Conservation (phyloP, 2,888 invertebrate species). For the Liopterus haemorrhoidalis region DNA sequence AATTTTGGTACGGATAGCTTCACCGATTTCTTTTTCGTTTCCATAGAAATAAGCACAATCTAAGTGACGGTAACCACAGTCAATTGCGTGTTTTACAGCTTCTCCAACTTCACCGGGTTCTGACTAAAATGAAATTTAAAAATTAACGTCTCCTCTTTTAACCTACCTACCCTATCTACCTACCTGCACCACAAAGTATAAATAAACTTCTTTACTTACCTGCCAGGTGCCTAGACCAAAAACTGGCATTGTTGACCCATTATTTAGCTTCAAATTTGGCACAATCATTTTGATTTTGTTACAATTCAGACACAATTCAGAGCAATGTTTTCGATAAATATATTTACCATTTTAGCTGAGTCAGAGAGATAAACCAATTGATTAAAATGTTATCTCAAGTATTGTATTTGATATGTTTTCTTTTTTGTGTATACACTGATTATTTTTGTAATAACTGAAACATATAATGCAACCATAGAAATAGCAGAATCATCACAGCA, state of each 20-base stretch:
- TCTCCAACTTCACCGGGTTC: conserved; percentile 37
- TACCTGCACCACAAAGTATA: too few relatives aligned
- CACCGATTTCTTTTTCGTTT: conserved; percentile 40
- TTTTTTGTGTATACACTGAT: too few relatives aligned
- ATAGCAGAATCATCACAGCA: too few relatives aligned
- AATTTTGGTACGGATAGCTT: conserved; percentile 43
- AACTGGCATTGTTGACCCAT: conserved; percentile 15
- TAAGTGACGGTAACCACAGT: conserved; percentile 46
- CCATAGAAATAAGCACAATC: conserved; percentile 45
- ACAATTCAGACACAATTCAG: too few relatives aligned
- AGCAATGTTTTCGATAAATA: too few relatives aligned
- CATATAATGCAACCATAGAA: too few relatives aligned
- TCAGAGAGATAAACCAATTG: too few relatives aligned
- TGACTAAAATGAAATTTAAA: conserved; percentile 39
- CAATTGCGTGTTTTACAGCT: conserved; percentile 43
- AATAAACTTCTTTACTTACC: conserved; percentile 18
- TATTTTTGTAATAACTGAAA: too few relatives aligned
- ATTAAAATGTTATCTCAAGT: too few relatives aligned
- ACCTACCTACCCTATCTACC: background rate
- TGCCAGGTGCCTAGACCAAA: conserved; percentile 24
- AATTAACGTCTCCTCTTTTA: background rate
- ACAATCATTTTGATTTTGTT: conserved; percentile 11
- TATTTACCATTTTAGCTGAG: too few relatives aligned
- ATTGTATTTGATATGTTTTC: too few relatives aligned
- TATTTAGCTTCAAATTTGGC: conserved; percentile 16